A percentile compares a stretch with the other conserved stretches of the same genome.
These are phyloP conservation scores for Myotis vivesi DNA, from an alignment of 2,797 vertebrate genomes.

Conservation along the genomic window DNA sequence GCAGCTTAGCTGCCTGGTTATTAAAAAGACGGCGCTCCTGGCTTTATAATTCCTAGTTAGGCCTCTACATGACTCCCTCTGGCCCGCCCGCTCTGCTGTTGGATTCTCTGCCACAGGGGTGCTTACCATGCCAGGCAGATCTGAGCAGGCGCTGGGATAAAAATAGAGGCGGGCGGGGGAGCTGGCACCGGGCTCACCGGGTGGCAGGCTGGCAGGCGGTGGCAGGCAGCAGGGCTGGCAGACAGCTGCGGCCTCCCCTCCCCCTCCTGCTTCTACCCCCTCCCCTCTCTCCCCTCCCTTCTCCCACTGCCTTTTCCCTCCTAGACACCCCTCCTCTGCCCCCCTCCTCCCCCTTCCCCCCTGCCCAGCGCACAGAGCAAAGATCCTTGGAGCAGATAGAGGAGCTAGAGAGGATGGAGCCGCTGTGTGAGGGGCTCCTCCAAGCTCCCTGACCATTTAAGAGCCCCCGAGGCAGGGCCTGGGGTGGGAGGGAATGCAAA, in stretches of 20 bases:
- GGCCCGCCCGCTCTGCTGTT: neutral
- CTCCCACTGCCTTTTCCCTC: fast-evolving
- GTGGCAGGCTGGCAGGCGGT: conserved; percentile 70
- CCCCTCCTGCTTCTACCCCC: fast-evolving
- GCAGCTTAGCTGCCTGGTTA: neutral
- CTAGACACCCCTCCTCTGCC: fast-evolving
- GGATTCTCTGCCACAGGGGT: conserved; percentile 69
- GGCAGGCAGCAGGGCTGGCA: neutral
- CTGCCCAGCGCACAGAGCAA: neutral
- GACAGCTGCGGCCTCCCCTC: conserved; percentile 36
- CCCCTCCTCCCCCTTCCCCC: fast-evolving
- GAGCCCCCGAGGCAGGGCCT: neutral
- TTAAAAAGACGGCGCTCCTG: neutral
- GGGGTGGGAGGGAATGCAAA: neutral
- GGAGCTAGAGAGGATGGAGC: neutral
- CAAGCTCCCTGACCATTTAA: neutral
- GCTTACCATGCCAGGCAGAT: conserved; percentile 76
- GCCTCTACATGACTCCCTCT: neutral
- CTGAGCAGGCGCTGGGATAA: conserved; percentile 78
- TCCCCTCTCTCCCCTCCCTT: fast-evolving
- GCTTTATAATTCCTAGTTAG: conserved; percentile 31
- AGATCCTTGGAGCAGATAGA: neutral
- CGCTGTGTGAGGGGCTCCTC: neutral
- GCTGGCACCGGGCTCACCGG: conserved; percentile 76
- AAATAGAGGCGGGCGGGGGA: conserved; percentile 82